phyloP scores from a whole-genome alignment of 1,140 invertebrate genomes.

The Limonius californicus region DNA sequence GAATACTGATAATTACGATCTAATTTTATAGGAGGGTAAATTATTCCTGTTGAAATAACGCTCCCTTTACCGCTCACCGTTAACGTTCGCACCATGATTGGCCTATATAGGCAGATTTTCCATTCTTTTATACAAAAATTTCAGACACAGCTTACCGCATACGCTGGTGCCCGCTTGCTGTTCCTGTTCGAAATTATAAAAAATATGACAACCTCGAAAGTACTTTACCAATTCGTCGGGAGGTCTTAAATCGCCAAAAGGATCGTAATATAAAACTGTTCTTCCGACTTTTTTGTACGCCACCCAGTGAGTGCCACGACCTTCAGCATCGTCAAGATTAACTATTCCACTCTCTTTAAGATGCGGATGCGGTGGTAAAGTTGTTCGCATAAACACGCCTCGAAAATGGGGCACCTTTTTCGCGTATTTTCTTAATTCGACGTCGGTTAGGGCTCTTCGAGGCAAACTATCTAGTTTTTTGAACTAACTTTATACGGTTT shows the following conservation, averaged over 20 bases:
- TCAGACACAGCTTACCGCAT: slow-evolving; percentile 4
- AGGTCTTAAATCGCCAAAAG: slow-evolving; percentile 15
- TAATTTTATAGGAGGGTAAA: slow-evolving; percentile 19
- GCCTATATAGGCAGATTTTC: too few species aligned
- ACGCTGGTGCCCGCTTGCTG: not conserved
- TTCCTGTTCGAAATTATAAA: not conserved
- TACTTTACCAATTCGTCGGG: slow-evolving; percentile 7
- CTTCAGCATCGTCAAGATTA: slow-evolving; percentile 4
- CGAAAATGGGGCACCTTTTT: slow-evolving; percentile 15
- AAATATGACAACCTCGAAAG: slow-evolving; percentile 2
- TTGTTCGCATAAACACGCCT: slow-evolving; percentile 5
- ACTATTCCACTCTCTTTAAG: slow-evolving; percentile 7
- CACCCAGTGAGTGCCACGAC: slow-evolving; percentile 9
- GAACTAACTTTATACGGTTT: too few species aligned
- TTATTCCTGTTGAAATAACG: not conserved
- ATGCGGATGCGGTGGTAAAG: not conserved
- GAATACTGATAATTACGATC: slow-evolving; percentile 31
- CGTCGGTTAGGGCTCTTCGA: slow-evolving; percentile 30
- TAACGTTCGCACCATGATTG: slow-evolving; percentile 16
- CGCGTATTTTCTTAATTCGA: slow-evolving; percentile 32
- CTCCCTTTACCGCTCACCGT: slow-evolving; percentile 8
- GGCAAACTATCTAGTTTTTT: slow-evolving; percentile 33
- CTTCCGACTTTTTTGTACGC: not conserved
- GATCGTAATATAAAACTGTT: slow-evolving; percentile 14
- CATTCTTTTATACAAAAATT: slow-evolving; percentile 2